Evolutionary conservation across 2,888 invertebrate species (phyloP), one percentile per base, ranked within the genome.

Genomic region (Aphidoletes aphidimyza): DNA sequence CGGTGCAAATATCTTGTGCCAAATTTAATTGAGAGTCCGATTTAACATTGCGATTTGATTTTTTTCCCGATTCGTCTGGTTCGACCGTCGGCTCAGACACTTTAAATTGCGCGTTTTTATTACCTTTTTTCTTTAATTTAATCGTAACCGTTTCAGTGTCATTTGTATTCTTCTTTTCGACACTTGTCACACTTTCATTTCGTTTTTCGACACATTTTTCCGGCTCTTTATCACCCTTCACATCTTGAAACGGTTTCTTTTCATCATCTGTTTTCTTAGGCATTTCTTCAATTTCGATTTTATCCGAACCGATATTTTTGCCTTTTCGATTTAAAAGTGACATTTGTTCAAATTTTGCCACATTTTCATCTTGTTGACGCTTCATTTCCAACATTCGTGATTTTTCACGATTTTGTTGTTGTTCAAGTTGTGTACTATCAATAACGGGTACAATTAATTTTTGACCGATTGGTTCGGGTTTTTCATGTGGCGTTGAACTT

Each of bases 401-500:
- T 84, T 84, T 78, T 84, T 83, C n/a, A 78, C 19, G 59, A n/a
- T 26, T 84, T 85, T 22, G 69, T 69, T 22, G 69, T 69, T 37
- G 85, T 42, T 34, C 45, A 11, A 26, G n/a, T 17, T 83, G 36
- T 14, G 83, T 26, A 17, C 39, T 26, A 30, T 89, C 90, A 84
- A 90, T 90, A 11, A 90, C 90, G 0, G 90, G 90, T 0, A 90
- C 90, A 83, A 90, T 88, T 47, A 90, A 86, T 85, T 90, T 89
- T 59, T 88, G 88, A 26, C 87, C 88, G 86, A 90, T 87, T 49
- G 87, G 87, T 84, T 88, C 89, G 0, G 90, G 90, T 3, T 87
- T 87, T 2, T 81, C 83, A 22, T 85, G 54, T 30, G 84, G 81
- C 37, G 85, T 85, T 22, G 34, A 42, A 14, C 45, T 83, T 69